Evolutionary conservation across 2,888 invertebrate species (phyloP).

Genomic region (Leptarthrus brevirostris): DNA sequence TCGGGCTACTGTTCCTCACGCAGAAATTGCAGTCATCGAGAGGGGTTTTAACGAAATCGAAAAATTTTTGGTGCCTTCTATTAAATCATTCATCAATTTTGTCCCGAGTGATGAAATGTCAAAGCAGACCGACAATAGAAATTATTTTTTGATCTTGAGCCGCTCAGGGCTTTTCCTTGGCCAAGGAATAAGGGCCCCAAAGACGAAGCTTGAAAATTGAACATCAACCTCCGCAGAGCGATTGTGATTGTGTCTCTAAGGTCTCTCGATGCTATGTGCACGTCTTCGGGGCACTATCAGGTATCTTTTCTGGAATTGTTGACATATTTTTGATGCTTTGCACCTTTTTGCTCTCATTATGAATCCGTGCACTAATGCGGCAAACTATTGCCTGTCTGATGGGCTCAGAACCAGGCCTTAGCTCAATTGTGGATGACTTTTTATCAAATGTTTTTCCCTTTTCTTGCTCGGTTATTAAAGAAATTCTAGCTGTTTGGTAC

Average conservation of each 20-base stretch:
- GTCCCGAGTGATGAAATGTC: slow-evolving; percentile 55
- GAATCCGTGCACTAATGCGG: not conserved
- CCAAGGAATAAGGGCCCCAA: not conserved
- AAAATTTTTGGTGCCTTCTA: slow-evolving; percentile 54
- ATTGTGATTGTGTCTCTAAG: slow-evolving; percentile 18
- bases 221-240: not conserved
- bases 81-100: slow-evolving; percentile 55
- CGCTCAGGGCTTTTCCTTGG: slow-evolving; percentile 33
- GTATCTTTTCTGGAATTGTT: slow-evolving; percentile 53
- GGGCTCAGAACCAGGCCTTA: no score
- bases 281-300: slow-evolving; percentile 38
- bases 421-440: not conserved
- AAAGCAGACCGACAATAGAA: slow-evolving; percentile 53
- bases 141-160: slow-evolving; percentile 54
- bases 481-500: slow-evolving; percentile 49
- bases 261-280: not conserved
- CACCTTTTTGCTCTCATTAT: slow-evolving; percentile 51
- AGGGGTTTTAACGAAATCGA: slow-evolving; percentile 50
- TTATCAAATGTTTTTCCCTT: not conserved
- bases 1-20: not conserved
- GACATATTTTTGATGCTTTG: slow-evolving; percentile 55
- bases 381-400: no score
- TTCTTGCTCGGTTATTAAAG: slow-evolving; percentile 47
- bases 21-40: not conserved
- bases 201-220: not conserved